Base-by-base conservation (phyloP, 2,888 invertebrate species). In the Boloria selene region DNA sequence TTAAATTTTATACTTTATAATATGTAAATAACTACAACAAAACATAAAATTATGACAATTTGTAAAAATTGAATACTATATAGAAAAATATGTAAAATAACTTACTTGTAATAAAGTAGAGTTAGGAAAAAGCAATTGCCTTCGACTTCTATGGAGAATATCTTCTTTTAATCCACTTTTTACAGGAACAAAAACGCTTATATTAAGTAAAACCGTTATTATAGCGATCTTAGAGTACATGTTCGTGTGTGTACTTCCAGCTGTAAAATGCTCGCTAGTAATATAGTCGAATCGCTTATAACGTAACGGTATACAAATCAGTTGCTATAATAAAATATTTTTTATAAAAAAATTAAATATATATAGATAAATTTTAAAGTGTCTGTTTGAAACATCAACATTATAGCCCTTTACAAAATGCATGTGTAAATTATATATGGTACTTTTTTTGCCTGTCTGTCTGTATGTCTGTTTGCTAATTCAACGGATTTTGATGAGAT, bases 61-160 rank as follows among this genome's bases (percentile, higher is more conserved):
- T 2, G 22, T 2, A 38, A 38, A 38, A 31, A 38, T 5, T 31
- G 10, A 22, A 10, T 0, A 10, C 31, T 38, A 7, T 38, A 38
- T 38, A 10, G 31, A 38, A 7, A 38, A 38, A 38, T 7, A 38
- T 7, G 7, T 38, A 13, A 44, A 42, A 17, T 17, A 62, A 61
- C 76, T 76, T 78, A 87, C 87, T 81, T 88, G 88, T 2, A 87
- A 70, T 13, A 87, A 17, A 1, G 88, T 85, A 54, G 81, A 79
- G 60, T 90, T 90, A 0, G 87, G 87, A 65, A 80, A 90, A 13
- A 88, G 55, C 17, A 90, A 71, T 65, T 90, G 90, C 31, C 89
- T 79, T 68, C 75, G 76, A 62, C 68, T 78, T 60, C 89, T 81
- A 50, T 84, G 81, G 7, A 81, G 66, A 38, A 74, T 74, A 64